Conservation (phyloP, 2,113 vertebrate genomes). For the Phalacrocorax carbo region DNA sequence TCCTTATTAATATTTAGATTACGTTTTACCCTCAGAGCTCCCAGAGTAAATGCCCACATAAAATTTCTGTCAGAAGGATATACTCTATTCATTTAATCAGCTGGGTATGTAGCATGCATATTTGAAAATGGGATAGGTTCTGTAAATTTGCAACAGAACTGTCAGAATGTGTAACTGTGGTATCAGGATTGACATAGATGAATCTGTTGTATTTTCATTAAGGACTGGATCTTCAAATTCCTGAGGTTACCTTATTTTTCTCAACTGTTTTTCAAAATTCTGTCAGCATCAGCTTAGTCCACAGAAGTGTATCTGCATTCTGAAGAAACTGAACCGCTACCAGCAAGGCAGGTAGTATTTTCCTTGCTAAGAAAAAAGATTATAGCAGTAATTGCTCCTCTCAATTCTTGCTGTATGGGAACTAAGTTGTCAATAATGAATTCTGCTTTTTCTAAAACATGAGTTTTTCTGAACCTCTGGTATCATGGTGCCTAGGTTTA, state of each 20-base stretch:
- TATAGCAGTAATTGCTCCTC: background rate
- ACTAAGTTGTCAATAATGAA: background rate
- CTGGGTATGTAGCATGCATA: background rate
- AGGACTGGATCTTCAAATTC: background rate
- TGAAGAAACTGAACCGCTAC: background rate
- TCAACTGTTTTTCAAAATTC: background rate
- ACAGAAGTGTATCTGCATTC: background rate
- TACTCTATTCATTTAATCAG: background rate
- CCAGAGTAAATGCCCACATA: background rate
- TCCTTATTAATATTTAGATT: constrained; percentile 13
- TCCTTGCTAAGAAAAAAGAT: background rate
- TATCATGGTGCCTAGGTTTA: background rate
- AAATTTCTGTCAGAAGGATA: background rate
- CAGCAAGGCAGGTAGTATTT: background rate
- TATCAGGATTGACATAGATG: background rate
- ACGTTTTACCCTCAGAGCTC: background rate
- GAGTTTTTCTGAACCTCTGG: background rate
- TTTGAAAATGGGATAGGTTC: background rate
- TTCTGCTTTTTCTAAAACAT: background rate
- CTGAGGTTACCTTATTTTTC: background rate
- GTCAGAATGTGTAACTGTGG: background rate
- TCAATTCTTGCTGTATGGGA: background rate
- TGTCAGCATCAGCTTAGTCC: background rate
- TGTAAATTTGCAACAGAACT: background rate
- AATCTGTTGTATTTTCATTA: background rate